These are phyloP conservation scores for Heliconius himera DNA, from an alignment of 1,140 invertebrate species.

Conservation along the genomic window DNA sequence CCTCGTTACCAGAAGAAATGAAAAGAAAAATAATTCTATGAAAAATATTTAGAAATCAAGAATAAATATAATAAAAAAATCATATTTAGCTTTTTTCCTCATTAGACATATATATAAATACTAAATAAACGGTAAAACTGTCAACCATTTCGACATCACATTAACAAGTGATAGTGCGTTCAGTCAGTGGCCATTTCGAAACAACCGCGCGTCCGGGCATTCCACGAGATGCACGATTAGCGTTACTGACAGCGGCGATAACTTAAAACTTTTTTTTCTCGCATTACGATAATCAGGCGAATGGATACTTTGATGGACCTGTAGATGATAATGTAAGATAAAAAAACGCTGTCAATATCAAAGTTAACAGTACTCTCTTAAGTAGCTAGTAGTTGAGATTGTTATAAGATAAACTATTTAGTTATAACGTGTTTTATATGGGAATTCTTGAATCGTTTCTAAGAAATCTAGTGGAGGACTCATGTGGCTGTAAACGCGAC, in stretches of 20 bases:
- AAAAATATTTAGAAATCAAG: no score
- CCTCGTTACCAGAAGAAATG: no score
- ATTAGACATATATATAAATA: not conserved
- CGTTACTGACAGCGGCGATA: slow-evolving; percentile 68
- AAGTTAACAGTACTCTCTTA: slow-evolving; percentile 56
- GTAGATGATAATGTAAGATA: slow-evolving; percentile 46
- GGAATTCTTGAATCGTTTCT: not conserved
- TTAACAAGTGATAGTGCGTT: slow-evolving; percentile 72
- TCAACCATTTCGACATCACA: slow-evolving; percentile 61
- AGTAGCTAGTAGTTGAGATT: slow-evolving; percentile 61
- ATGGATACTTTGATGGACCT: slow-evolving; percentile 46
- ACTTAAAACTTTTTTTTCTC: slow-evolving; percentile 71
- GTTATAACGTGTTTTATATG: not conserved
- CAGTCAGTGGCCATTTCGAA: slow-evolving; percentile 67
- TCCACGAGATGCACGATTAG: slow-evolving; percentile 69
- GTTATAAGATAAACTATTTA: slow-evolving; percentile 29
- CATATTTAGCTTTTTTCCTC: not conserved
- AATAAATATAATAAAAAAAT: not conserved
- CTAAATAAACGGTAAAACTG: slow-evolving; percentile 26
- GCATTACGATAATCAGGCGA: slow-evolving; percentile 60
- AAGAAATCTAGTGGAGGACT: not conserved
- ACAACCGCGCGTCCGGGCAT: slow-evolving; percentile 56
- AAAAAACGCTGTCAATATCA: slow-evolving; percentile 72
- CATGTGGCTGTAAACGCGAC: no score
- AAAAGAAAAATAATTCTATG: no score